These are phyloP conservation scores for Arctocebus calabarensis DNA, from an alignment of 2,797 vertebrate genomes.

Conservation along the genomic window DNA sequence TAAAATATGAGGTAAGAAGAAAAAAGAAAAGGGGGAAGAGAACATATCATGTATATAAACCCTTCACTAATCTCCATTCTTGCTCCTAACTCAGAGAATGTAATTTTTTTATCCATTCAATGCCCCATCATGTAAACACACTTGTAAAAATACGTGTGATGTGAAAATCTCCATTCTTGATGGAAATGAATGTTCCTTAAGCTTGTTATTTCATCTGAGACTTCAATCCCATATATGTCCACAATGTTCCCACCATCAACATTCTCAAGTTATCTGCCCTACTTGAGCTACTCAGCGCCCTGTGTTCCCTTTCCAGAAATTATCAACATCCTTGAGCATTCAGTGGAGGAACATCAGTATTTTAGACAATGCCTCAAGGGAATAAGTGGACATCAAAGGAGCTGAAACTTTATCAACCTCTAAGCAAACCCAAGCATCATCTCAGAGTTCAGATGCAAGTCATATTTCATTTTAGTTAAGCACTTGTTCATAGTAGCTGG, in stretches of 20 bases:
- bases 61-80: background rate
- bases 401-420: background rate
- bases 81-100: background rate
- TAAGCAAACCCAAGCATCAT: background rate
- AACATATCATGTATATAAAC: background rate
- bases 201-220: background rate
- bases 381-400: background rate
- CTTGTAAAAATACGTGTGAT: background rate
- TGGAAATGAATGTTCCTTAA: background rate
- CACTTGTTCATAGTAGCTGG: background rate
- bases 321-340: background rate
- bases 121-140: background rate
- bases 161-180: background rate
- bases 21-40: background rate
- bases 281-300: background rate
- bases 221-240: background rate
- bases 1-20: background rate
- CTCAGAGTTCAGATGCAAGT: background rate
- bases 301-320: background rate
- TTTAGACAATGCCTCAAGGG: background rate
- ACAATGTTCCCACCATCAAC: background rate
- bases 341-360: background rate
- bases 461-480: slow-evolving; percentile 26
- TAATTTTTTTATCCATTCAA: background rate
- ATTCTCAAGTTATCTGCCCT: background rate